Conservation (phyloP, 1,140 invertebrate species). For the Acyrthosiphon pisum region DNA sequence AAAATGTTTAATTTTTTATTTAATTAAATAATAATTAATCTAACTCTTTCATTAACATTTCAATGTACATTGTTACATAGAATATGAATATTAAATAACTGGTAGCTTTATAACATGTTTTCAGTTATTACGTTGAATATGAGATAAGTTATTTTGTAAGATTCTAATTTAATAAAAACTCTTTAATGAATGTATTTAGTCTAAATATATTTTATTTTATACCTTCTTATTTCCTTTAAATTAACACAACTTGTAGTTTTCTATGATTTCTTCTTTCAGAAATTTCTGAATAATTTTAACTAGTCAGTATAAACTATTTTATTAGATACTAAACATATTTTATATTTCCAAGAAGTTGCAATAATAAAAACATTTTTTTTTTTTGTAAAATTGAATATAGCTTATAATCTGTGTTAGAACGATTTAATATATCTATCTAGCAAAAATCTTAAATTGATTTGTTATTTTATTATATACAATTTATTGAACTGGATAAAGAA, state of each 20-base stretch:
- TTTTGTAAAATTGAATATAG: too few species aligned
- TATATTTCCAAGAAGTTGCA: background rate
- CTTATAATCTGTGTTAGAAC: too few species aligned
- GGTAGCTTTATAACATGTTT: too few species aligned
- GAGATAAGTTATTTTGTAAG: background rate
- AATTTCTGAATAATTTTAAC: background rate
- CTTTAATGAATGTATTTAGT: background rate
- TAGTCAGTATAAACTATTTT: background rate
- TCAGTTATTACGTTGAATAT: background rate
- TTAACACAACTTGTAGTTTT: background rate
- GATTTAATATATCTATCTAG: background rate
- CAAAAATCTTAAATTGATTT: too few species aligned
- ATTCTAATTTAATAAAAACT: background rate
- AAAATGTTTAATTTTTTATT: background rate
- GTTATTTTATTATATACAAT: too few species aligned
- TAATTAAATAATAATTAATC: background rate
- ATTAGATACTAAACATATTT: background rate
- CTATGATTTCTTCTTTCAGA: background rate
- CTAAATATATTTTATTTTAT: background rate
- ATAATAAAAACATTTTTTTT: background rate
- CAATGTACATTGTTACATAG: background rate
- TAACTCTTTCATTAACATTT: background rate
- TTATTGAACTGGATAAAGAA: too few species aligned
- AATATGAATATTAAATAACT: background rate
- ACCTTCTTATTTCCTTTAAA: background rate